These are phyloP conservation scores for Apamea crenata DNA, from an alignment of 2,888 invertebrate species.

Conservation along the genomic window DNA sequence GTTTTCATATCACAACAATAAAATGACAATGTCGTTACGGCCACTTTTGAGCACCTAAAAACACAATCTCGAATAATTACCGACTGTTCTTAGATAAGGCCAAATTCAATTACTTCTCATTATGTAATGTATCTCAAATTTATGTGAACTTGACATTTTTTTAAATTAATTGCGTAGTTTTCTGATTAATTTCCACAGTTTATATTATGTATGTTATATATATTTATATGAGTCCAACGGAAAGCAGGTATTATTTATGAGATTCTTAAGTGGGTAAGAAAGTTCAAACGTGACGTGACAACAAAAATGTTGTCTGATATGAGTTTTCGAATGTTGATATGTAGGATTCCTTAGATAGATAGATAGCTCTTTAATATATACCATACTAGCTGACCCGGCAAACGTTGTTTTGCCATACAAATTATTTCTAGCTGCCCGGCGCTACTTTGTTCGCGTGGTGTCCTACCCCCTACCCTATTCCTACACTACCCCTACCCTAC, in stretches of 20 bases:
- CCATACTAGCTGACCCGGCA: too few relatives aligned
- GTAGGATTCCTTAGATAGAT: too few relatives aligned
- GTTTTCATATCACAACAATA: constrained; percentile 8
- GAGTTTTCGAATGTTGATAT: background rate
- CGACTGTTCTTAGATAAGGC: constrained; percentile 9
- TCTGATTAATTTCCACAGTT: constrained; percentile 21
- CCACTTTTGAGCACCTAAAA: constrained; percentile 11
- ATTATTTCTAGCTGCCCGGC: too few relatives aligned
- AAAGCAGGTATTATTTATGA: background rate
- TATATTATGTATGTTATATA: too few relatives aligned
- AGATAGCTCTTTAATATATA: too few relatives aligned
- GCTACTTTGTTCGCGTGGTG: too few relatives aligned
- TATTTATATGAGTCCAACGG: too few relatives aligned
- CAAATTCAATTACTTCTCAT: constrained; percentile 25
- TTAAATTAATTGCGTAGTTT: background rate
- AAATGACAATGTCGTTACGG: constrained; percentile 21
- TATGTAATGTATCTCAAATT: constrained; percentile 38
- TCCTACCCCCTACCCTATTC: too few relatives aligned
- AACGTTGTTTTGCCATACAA: too few relatives aligned
- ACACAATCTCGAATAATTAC: constrained; percentile 3
- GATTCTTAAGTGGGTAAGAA: background rate
- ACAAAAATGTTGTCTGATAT: background rate
- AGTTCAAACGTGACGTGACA: background rate
- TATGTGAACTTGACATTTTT: constrained; percentile 35
- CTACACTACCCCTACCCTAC: too few relatives aligned